A percentile compares a stretch with the other conserved stretches of the same genome.
Evolutionary conservation across 92 coral and sea anemone genomes (phyloP).

Genomic region (Muricea muricata): DNA sequence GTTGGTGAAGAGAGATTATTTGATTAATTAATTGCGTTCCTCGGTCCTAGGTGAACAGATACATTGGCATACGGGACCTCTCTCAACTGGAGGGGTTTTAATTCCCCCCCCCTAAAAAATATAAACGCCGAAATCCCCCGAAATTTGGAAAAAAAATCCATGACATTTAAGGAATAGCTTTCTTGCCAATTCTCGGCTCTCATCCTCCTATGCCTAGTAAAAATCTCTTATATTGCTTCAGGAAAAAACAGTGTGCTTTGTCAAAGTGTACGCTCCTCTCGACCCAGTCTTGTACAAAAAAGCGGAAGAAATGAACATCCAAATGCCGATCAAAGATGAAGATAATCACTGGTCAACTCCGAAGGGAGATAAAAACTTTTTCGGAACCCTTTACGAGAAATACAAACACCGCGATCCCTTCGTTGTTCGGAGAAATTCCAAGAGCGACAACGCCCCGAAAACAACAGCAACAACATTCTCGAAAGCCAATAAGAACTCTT

Average conservation of each 20-base stretch:
- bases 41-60: no score
- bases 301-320: slow-evolving; percentile 94
- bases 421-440: not conserved
- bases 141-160: no score
- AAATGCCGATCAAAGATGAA: slow-evolving; percentile 81
- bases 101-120: no score
- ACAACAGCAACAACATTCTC: slow-evolving; percentile 22
- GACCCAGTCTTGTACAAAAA: slow-evolving; percentile 61
- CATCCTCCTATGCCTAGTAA: no score
- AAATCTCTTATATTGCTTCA: not conserved
- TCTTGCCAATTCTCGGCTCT: no score
- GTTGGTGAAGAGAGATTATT: no score
- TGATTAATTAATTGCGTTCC: no score
- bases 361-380: not conserved
- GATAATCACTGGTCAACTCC: not conserved
- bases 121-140: no score
- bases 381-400: slow-evolving; percentile 11
- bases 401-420: slow-evolving; percentile 32
- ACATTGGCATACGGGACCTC: no score
- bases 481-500: not conserved
- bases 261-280: slow-evolving; percentile 86
- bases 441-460: no score
- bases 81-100: no score
- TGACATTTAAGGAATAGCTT: no score
- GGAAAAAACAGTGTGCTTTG: slow-evolving; percentile 61